Percentiles rank a stretch among this genome's conserved stretches.
Evolutionary conservation across 2,888 invertebrate species (phyloP).

Genomic region (Caenorhabditis virilis): DNA sequence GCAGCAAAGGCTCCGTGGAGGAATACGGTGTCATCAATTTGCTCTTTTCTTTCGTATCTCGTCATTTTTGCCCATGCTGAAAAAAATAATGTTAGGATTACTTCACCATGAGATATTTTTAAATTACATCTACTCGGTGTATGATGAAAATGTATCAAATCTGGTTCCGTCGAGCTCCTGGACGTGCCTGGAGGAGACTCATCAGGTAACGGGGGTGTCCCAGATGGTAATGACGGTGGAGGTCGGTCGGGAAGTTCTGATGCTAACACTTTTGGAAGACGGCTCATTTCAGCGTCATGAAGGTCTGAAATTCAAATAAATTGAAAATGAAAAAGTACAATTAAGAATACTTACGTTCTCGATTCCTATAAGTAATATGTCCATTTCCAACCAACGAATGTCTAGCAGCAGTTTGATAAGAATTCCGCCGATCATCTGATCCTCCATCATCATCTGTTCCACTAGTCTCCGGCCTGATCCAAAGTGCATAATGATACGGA

Average conservation of each 20-base stretch:
- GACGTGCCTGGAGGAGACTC: conserved; percentile 49
- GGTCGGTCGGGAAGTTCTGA: conserved; percentile 39
- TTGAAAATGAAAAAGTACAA: background rate
- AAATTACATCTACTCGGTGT: conserved; percentile 22
- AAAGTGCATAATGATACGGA: conserved; percentile 66
- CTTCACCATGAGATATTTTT: background rate
- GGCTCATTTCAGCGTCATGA: conserved; percentile 26
- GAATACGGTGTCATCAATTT: conserved; percentile 61
- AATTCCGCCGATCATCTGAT: conserved; percentile 13
- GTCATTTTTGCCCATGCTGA: conserved; percentile 65
- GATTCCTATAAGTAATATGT: conserved; percentile 37
- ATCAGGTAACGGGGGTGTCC: conserved; percentile 45
- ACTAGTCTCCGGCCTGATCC: conserved; percentile 62
- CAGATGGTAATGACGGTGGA: conserved; percentile 41
- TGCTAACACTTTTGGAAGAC: conserved; percentile 30
- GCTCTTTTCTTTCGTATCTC: conserved; percentile 63
- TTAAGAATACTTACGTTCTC: conserved; percentile 23
- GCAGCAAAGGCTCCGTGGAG: conserved; percentile 63
- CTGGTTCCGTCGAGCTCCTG: conserved; percentile 23
- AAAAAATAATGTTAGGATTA: too few species aligned
- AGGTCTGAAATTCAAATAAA: conserved; percentile 14
- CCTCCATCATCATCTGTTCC: conserved; percentile 41
- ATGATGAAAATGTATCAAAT: conserved; percentile 37
- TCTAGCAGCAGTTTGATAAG: conserved; percentile 23
- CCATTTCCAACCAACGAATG: conserved; percentile 38